Conservation (phyloP, 2,113 vertebrate genomes). For the Xenus cinereus region DNA sequence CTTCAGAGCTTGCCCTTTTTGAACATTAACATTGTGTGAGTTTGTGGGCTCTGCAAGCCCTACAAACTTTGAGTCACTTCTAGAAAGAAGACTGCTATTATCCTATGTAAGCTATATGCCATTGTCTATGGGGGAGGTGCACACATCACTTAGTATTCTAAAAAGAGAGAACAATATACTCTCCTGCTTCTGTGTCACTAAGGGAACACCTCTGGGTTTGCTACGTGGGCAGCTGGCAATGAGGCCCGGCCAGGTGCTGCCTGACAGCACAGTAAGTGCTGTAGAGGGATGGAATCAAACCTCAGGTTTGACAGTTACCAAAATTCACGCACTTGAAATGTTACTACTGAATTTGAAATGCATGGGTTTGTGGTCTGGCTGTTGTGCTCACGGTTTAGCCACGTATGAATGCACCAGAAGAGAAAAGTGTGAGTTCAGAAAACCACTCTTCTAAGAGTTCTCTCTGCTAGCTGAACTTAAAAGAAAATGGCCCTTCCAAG, state of each 20-base stretch:
- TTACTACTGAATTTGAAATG: not conserved
- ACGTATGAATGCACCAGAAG: not conserved
- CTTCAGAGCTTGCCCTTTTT: not conserved
- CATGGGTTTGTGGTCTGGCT: not conserved
- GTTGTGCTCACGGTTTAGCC: not conserved
- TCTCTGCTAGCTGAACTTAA: not conserved
- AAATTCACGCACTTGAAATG: not conserved
- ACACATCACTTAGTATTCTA: not conserved
- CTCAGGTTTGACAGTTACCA: not conserved
- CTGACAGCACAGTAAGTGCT: not conserved
- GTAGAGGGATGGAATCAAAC: not conserved
- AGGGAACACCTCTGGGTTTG: not conserved
- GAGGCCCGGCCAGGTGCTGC: not conserved
- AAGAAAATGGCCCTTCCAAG: not conserved
- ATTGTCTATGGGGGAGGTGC: not conserved
- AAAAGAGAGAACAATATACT: not conserved
- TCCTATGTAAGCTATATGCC: not conserved
- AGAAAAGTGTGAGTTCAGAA: not conserved
- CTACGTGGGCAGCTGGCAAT: rapidly evolving
- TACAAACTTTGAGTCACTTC: not conserved
- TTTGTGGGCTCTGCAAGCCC: not conserved
- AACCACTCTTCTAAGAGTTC: not conserved
- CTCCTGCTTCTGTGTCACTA: not conserved
- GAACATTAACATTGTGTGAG: not conserved
- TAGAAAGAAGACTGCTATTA: not conserved